Evolutionary conservation across 2,888 invertebrate genomes (phyloP).

Genomic region (Schizotus pectinicornis): DNA sequence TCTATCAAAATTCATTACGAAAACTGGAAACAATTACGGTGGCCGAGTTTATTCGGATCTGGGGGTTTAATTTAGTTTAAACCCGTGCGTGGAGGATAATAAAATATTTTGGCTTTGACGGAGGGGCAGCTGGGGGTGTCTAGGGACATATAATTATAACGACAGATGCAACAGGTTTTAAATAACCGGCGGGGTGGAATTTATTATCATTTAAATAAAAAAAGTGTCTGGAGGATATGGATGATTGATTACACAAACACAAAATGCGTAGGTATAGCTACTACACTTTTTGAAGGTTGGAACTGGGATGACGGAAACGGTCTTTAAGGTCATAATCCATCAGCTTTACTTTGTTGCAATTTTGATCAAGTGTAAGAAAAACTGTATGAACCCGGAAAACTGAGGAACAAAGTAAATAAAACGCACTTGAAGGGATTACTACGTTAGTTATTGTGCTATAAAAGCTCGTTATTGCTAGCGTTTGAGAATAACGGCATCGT

Average conservation of each 20-base stretch:
- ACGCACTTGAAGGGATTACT: conserved; percentile 10
- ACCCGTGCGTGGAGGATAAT: background rate
- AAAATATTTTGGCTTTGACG: background rate
- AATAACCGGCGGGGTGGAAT: conserved; percentile 27
- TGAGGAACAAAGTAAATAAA: conserved; percentile 1
- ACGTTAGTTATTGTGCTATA: conserved; percentile 10
- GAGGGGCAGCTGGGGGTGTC: conserved; percentile 19
- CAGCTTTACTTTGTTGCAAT: too few species aligned
- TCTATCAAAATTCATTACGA: background rate
- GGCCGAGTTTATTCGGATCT: background rate
- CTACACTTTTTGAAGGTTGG: background rate
- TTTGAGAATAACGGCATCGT: conserved; percentile 15
- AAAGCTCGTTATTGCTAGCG: conserved; percentile 11
- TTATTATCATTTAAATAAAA: conserved; percentile 24
- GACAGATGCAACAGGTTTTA: conserved; percentile 30
- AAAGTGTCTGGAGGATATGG: conserved; percentile 11
- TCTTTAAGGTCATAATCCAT: too few species aligned
- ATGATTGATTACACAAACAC: conserved; percentile 21
- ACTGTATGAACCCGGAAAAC: background rate
- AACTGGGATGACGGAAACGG: too few species aligned
- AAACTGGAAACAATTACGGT: background rate
- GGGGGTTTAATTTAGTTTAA: conserved; percentile 1
- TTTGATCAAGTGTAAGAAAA: too few species aligned
- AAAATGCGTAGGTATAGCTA: background rate
- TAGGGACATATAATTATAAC: conserved; percentile 28